Conservation (phyloP, 1,140 invertebrate species). For the Diploscapter pachys region DNA sequence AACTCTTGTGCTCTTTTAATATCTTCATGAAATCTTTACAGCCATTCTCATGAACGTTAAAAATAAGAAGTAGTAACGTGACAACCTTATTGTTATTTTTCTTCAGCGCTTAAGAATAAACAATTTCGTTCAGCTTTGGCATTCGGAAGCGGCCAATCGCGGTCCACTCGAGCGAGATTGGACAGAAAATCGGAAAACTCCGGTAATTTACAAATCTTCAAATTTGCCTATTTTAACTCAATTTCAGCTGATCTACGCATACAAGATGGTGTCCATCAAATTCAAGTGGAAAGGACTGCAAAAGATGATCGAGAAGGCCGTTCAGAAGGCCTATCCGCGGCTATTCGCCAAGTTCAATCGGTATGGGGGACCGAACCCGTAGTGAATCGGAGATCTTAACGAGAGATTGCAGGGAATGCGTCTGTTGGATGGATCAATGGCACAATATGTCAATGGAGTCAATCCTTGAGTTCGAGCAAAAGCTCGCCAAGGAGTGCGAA, state of each 20-base stretch:
- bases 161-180: slow-evolving; percentile 80
- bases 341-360: slow-evolving; percentile 40
- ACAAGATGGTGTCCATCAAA: slow-evolving; percentile 91
- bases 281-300: slow-evolving; percentile 99
- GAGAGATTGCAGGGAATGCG: no score
- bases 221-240: neutral
- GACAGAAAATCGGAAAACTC: slow-evolving; percentile 67
- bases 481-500: no score
- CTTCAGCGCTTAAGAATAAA: no score
- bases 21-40: no score
- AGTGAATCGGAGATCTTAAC: no score
- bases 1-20: no score
- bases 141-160: slow-evolving; percentile 79
- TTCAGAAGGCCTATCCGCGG: slow-evolving; percentile 69
- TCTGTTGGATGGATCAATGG: no score
- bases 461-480: no score
- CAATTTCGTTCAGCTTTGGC: slow-evolving; percentile 4
- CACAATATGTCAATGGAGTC: no score
- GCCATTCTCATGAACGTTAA: no score
- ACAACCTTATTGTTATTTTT: no score
- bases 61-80: no score
- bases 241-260: slow-evolving; percentile 81
- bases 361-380: neutral
- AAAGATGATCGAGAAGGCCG: slow-evolving; percentile 85
- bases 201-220: slow-evolving; percentile 61